phyloP scores from a whole-genome alignment of 2,888 invertebrate genomes.

The Argyresthia goedartella region DNA sequence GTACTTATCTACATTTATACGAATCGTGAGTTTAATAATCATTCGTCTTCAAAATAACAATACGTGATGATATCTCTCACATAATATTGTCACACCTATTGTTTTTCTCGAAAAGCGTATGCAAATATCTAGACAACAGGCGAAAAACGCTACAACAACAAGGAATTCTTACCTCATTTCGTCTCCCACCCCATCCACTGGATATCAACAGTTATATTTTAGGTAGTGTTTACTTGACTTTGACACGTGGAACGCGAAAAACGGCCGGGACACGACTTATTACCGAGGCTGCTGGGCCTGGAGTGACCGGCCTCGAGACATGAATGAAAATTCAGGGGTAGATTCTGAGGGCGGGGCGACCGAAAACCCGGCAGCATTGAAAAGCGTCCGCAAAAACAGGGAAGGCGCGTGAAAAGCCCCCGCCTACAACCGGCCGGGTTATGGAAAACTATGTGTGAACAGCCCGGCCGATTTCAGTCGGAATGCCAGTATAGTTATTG shows the following conservation, averaged over 20 bases:
- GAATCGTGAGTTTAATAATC: too few species aligned
- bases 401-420: slow-evolving; percentile 11
- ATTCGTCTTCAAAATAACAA: too few species aligned
- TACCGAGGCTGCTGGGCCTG: slow-evolving; percentile 24
- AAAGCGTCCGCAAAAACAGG: slow-evolving; percentile 15
- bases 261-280: slow-evolving; percentile 20
- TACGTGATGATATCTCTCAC: too few species aligned
- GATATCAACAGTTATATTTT: not conserved
- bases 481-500: too few species aligned
- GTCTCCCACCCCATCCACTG: not conserved
- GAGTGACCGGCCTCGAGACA: slow-evolving; percentile 19
- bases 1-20: too few species aligned
- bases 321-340: slow-evolving; percentile 58
- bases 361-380: slow-evolving; percentile 23
- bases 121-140: not conserved
- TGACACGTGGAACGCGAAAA: slow-evolving; percentile 27
- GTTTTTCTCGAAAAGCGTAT: not conserved
- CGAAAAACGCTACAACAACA: not conserved
- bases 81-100: not conserved
- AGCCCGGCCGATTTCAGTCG: too few species aligned
- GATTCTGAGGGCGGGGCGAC: slow-evolving; percentile 47
- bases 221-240: slow-evolving; percentile 33
- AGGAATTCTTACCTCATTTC: slow-evolving; percentile 1
- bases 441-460: slow-evolving; percentile 33
- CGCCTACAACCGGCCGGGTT: slow-evolving; percentile 23